A percentile compares a stretch with the other conserved stretches of the same genome.
Conservation (phyloP, 2,888 invertebrate genomes). For the Litoditis marina region DNA sequence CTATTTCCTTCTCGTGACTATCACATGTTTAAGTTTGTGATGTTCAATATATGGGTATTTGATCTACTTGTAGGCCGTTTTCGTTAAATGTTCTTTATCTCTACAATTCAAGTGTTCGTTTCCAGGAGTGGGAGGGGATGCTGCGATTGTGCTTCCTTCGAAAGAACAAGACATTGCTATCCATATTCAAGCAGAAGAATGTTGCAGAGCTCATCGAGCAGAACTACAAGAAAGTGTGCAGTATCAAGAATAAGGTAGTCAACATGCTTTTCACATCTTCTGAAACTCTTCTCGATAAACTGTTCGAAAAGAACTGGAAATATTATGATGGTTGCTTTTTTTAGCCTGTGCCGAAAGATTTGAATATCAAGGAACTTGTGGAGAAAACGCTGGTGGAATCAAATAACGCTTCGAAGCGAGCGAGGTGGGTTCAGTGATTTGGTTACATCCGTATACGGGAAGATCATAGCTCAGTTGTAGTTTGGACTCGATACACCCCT, state of each 20-base stretch:
- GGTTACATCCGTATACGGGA: background rate
- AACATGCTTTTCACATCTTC: conserved; percentile 65
- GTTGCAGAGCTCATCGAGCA: conserved; percentile 77
- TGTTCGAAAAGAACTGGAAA: too few species aligned
- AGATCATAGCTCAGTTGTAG: too few species aligned
- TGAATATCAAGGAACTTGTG: conserved; percentile 79
- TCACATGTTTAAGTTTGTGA: background rate
- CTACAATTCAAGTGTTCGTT: conserved; percentile 6
- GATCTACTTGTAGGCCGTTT: background rate
- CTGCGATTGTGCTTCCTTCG: conserved; percentile 88
- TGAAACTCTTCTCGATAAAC: background rate
- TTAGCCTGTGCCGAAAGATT: conserved; percentile 75
- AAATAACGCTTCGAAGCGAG: conserved; percentile 76
- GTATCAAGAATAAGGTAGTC: conserved; percentile 76
- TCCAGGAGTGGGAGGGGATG: conserved; percentile 93
- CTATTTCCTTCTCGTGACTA: too few species aligned
- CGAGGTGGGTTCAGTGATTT: conserved; percentile 64
- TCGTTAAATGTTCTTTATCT: background rate
- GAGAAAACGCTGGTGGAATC: conserved; percentile 72
- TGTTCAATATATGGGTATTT: background rate
- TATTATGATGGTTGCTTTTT: too few species aligned
- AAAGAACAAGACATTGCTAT: conserved; percentile 91
- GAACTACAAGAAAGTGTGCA: conserved; percentile 85
- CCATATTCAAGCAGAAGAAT: conserved; percentile 76
- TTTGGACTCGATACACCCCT: too few species aligned